These are phyloP conservation scores for Oncorhynchus clarkii DNA, from an alignment of 2,113 vertebrate species.

Conservation along the genomic window DNA sequence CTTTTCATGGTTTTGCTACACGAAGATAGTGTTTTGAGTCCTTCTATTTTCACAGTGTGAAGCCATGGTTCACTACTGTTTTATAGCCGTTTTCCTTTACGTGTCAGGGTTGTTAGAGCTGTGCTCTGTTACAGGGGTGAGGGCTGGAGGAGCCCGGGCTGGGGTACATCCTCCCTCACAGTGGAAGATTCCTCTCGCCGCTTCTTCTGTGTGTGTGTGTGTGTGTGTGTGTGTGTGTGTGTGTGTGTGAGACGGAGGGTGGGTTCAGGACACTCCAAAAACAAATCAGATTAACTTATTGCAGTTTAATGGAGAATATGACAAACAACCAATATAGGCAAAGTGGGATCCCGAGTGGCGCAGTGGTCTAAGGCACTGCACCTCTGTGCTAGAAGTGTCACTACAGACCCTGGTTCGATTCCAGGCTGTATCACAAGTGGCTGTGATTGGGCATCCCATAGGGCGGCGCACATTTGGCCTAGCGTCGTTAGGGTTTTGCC, in stretches of 20 bases:
- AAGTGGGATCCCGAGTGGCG: too few species aligned
- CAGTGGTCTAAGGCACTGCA: too few species aligned
- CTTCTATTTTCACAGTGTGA: background rate
- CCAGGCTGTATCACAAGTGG: too few species aligned
- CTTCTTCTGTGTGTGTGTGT: background rate
- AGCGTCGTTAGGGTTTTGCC: too few species aligned
- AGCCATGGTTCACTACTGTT: conserved; percentile 29
- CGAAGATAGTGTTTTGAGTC: too few species aligned
- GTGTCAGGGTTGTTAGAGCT: background rate
- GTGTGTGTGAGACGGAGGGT: background rate
- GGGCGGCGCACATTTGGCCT: too few species aligned
- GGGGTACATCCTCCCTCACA: conserved; percentile 32
- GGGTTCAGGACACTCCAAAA: background rate
- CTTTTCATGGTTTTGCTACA: too few species aligned
- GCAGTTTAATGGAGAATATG: too few species aligned
- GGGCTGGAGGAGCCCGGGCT: conserved; percentile 22
- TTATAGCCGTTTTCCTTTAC: conserved; percentile 36
- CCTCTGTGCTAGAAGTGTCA: too few species aligned
- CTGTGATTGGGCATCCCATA: too few species aligned
- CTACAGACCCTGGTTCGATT: too few species aligned
- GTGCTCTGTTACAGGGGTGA: background rate
- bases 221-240: conserved; percentile 7
- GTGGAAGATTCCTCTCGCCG: background rate
- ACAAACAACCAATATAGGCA: too few species aligned
- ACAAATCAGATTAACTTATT: background rate